Evolutionary conservation across 2,888 invertebrate genomes (phyloP).

Genomic region (Ditylenchus weischeri): DNA sequence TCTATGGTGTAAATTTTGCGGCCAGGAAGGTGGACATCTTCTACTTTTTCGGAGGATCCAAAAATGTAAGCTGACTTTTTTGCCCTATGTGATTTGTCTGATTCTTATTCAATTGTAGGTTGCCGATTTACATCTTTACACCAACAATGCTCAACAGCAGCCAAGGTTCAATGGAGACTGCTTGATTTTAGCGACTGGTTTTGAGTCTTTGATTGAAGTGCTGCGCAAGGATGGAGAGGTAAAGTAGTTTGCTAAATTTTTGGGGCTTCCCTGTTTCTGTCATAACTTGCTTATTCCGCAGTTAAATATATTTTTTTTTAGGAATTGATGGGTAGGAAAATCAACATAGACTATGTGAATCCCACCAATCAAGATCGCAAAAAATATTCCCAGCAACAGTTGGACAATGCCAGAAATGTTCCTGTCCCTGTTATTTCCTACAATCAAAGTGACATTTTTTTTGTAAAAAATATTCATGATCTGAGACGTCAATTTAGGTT

Average conservation of each 20-base stretch:
- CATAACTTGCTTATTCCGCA: too few relatives aligned
- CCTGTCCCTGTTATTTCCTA: background rate
- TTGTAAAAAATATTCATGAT: background rate
- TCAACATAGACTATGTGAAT: background rate
- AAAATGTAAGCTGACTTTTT: constrained; percentile 17
- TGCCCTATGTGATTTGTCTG: background rate
- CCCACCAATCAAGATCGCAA: background rate
- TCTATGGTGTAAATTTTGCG: background rate
- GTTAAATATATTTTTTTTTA: constrained; percentile 1
- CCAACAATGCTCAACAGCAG: background rate
- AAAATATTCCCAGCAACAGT: constrained; percentile 2
- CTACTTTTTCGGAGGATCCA: constrained; percentile 19
- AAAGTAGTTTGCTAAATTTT: too few relatives aligned
- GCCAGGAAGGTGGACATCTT: constrained; percentile 9
- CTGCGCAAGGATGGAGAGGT: constrained; percentile 22
- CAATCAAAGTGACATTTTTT: constrained; percentile 2
- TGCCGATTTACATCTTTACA: constrained; percentile 15
- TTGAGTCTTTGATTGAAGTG: constrained; percentile 19
- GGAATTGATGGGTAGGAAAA: background rate
- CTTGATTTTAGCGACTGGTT: constrained; percentile 12
- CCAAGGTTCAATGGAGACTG: background rate
- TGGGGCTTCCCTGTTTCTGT: too few relatives aligned
- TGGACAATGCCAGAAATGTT: constrained; percentile 5
- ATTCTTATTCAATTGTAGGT: constrained; percentile 12
- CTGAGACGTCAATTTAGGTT: background rate